Percentiles rank a stretch among this genome's conserved stretches.
These are phyloP conservation scores for Archegozetes longisetosus DNA, from an alignment of 1,140 invertebrate genomes.

Conservation along the genomic window DNA sequence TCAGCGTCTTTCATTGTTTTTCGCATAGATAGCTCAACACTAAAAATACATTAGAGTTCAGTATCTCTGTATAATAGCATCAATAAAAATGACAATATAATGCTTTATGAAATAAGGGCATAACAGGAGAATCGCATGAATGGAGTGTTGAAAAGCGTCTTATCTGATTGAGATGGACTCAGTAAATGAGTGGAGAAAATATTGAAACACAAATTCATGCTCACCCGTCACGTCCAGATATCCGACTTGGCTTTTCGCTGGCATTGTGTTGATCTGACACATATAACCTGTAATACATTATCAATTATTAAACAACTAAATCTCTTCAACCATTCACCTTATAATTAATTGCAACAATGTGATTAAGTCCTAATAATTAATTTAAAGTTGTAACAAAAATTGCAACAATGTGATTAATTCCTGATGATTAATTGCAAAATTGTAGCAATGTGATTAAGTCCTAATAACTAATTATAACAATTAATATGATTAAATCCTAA, in stretches of 20 bases:
- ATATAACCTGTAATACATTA: constrained; percentile 50
- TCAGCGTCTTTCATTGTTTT: too few relatives aligned
- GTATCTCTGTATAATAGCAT: too few relatives aligned
- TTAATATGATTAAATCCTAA: not conserved
- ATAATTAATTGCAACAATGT: too few relatives aligned
- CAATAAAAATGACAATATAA: not conserved
- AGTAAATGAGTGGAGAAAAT: not conserved
- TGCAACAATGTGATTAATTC: not conserved
- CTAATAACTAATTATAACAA: not conserved
- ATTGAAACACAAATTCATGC: not conserved
- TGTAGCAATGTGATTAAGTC: not conserved
- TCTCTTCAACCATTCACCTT: too few relatives aligned
- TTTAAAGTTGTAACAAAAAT: not conserved
- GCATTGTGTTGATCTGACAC: constrained; percentile 64
- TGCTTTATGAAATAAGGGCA: not conserved
- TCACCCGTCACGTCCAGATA: constrained; percentile 72
- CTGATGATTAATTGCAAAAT: not conserved
- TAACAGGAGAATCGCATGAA: not conserved
- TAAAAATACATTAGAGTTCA: too few relatives aligned
- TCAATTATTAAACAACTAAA: too few relatives aligned
- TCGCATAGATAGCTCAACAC: too few relatives aligned
- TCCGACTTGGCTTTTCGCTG: constrained; percentile 78
- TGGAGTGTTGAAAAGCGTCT: not conserved
- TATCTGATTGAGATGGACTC: not conserved
- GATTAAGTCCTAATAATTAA: not conserved